phyloP scores from a whole-genome alignment of 2,888 invertebrate species.

The Troilus luridus region DNA sequence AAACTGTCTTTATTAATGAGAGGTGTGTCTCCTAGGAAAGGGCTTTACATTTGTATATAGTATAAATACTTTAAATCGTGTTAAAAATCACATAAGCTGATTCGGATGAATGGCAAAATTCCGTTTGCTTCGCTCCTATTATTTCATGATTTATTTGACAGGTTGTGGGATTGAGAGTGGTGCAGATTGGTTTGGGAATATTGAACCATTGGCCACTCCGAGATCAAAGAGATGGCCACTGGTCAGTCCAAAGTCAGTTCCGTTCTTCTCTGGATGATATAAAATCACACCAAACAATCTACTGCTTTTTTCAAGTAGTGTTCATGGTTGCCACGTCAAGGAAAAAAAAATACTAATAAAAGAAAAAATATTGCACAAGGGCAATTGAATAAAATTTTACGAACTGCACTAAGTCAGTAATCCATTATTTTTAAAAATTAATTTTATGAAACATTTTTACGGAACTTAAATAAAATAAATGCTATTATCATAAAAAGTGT shows the following conservation, averaged over 20 bases:
- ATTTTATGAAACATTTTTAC: not conserved
- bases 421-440: not conserved
- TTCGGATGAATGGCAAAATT: not conserved
- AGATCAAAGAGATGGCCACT: constrained; percentile 40
- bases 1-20: too few species aligned
- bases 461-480: not conserved
- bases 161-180: not conserved
- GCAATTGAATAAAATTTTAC: not conserved
- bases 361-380: not conserved
- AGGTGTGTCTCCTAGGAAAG: too few species aligned
- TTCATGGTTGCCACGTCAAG: not conserved
- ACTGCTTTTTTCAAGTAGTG: not conserved
- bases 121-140: not conserved
- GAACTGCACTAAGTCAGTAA: not conserved
- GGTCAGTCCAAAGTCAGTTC: not conserved
- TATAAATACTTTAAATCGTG: not conserved
- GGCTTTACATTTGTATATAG: too few species aligned
- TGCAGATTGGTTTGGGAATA: constrained; percentile 43
- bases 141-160: not conserved
- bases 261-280: not conserved
- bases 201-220: not conserved
- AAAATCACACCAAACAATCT: not conserved
- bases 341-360: too few species aligned
- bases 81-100: not conserved
- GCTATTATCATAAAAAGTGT: not conserved